phyloP scores from a whole-genome alignment of 2,797 vertebrate genomes.

The Argya squamiceps region DNA sequence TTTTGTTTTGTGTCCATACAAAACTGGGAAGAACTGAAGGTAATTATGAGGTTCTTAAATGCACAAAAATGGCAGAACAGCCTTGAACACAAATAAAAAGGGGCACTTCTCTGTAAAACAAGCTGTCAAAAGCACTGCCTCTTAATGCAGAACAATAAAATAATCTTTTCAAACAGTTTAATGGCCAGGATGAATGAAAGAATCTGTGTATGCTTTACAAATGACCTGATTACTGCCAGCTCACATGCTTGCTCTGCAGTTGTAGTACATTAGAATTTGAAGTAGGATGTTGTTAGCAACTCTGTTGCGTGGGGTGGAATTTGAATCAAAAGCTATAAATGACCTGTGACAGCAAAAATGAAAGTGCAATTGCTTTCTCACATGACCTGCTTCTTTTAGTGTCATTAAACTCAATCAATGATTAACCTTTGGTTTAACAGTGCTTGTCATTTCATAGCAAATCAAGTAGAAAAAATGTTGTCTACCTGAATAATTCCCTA shows the following conservation, averaged over 20 bases:
- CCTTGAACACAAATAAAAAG: neutral
- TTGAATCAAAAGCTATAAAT: constrained; percentile 69
- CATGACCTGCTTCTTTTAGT: constrained; percentile 66
- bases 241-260: constrained; percentile 58
- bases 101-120: constrained; percentile 12
- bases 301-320: constrained; percentile 70
- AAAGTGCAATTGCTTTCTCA: constrained; percentile 68
- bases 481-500: constrained; percentile 67
- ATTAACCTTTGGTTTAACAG: constrained; percentile 71
- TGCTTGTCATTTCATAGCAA: constrained; percentile 67
- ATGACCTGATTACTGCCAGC: constrained; percentile 53
- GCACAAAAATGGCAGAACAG: neutral
- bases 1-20: neutral
- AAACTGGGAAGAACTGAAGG: neutral
- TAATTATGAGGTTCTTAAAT: neutral
- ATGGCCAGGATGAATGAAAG: constrained; percentile 52
- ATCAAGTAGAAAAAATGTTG: constrained; percentile 70
- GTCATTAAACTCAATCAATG: constrained; percentile 71
- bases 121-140: constrained; percentile 20
- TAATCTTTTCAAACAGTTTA: constrained; percentile 39
- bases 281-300: constrained; percentile 75
- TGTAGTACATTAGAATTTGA: constrained; percentile 69
- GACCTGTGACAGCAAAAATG: constrained; percentile 67
- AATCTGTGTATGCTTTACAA: constrained; percentile 53
- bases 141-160: constrained; percentile 28